Evolutionary conservation across 2,797 vertebrate species (phyloP), one percentile per base, ranked within the genome.

Genomic region (Spheniscus humboldti): DNA sequence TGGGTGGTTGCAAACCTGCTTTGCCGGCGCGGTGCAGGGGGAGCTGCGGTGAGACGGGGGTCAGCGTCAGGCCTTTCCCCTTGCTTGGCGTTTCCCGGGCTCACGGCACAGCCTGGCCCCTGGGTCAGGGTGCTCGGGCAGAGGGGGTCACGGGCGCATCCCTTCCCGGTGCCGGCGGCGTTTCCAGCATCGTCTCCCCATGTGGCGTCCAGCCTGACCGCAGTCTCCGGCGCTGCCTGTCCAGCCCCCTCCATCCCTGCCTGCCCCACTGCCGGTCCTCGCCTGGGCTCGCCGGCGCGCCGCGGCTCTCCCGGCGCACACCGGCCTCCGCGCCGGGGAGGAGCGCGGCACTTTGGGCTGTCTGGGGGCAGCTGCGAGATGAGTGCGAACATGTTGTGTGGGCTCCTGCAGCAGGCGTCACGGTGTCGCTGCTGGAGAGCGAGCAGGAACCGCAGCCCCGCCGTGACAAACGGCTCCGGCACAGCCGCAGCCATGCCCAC

Each of bases 281-380:
- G 16, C 8, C 25, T 1, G 76, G 85, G 52, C 81, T 78, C 24
- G 23, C 35, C 22, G 8, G 23, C 67, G 7, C 14, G 48, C 18
- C 6, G 31, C 2, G 12, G 82, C 83, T 84, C 17, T 62, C 79
- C 79, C 25, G 24, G 76, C 64, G 3, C 47, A 5, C 50, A 35
- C 3, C 39, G 13, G 52, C 71, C 79, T 79, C 81, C 64, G 10
- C 48, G 19, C 62, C 16, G 19, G 63, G 78, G 88, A 75, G 62
- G 24, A 89, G 67, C 31, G 2, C n/a, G 18, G 81, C 93, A 94
- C 97, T 93, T 31, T 31, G 22, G 86, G 88, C 88, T 64, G 88
- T 77, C 95, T 88, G 88, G 88, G 94, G 94, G 94, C 95, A 95
- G 94, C 94, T 91, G 89, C 5, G 22, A 53, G 63, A 64, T 93